Evolutionary conservation across 2,888 invertebrate genomes (phyloP), one percentile per base, ranked within the genome.

Genomic region (Drosophila dives): DNA sequence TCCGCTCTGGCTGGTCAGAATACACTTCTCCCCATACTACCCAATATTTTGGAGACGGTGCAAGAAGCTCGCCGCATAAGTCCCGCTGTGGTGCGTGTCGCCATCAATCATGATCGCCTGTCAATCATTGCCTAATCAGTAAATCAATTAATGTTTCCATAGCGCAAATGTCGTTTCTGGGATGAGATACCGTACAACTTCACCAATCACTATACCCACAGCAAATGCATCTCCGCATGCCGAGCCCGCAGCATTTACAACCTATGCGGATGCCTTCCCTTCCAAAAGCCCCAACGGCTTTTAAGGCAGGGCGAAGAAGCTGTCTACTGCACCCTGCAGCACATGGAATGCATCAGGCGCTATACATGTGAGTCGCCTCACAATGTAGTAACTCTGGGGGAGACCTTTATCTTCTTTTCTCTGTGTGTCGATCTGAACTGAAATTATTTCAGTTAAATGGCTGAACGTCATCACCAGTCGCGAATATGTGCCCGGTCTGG

Each of bases 191-290:
- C 84, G 3, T 73, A 90, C 15, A 77, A 90, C 17, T 84, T 84
- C 81, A 90, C 89, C 1, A 78, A 86, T 3, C 91, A 92, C 80
- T 95, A 95, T 82, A 95, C 94, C 7, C 94, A 94, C 89, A 95
- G 94, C 75, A 93, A 94, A 36, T 95, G 95, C 83, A 93, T 95
- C 59, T 93, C 94, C 3, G 92, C 92, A 36, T 95, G 95, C 81
- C 93, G 94, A 0, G 93, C 94, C 1, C 90, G 90, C 40, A 93
- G 94, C 12, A 91, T 95, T 0, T 91, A 92, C 71, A 92, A 93
- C 0, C 90, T 94, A 0, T 95, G 95, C 85, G 93, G 94, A 49
- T 95, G 95, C 77, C 92, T 94, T 1, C 95, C 95, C 0, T 95
- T 94, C 85, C 94, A 93, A 80, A 62, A 81, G 64, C 89, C 91